phyloP scores from a whole-genome alignment of 2,797 vertebrate genomes.

The Thripadectes ignobilis region DNA sequence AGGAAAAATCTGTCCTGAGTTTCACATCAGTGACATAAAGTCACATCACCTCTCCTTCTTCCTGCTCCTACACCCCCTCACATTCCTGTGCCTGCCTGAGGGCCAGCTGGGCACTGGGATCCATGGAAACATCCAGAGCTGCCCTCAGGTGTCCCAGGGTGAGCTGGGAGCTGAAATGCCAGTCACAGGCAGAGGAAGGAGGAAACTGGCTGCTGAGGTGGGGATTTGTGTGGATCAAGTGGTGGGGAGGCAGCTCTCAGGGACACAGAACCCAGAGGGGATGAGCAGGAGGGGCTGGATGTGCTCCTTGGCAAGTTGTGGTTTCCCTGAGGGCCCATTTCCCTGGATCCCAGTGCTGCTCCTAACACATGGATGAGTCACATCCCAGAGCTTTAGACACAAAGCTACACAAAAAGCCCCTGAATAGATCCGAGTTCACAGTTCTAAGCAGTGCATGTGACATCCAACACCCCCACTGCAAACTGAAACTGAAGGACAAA shows the following conservation, averaged over 20 bases:
- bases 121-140: background rate
- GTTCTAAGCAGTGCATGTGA: accelerated
- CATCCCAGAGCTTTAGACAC: background rate
- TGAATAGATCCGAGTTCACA: too few relatives aligned
- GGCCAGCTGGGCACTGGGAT: background rate
- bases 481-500: background rate
- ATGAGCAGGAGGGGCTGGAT: background rate
- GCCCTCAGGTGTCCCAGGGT: background rate
- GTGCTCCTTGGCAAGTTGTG: accelerated
- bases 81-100: background rate
- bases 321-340: background rate
- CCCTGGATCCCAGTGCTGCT: background rate
- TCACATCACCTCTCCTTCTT: background rate
- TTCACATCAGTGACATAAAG: background rate
- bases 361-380: accelerated
- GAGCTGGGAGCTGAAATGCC: background rate
- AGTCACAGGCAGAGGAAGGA: background rate
- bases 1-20: background rate
- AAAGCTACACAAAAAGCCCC: background rate
- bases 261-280: background rate
- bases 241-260: background rate
- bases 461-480: background rate
- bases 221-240: background rate
- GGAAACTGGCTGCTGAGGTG: background rate
- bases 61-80: background rate